Base-by-base conservation (phyloP, 2,888 invertebrate species). In the Drosophila mimica region DNA sequence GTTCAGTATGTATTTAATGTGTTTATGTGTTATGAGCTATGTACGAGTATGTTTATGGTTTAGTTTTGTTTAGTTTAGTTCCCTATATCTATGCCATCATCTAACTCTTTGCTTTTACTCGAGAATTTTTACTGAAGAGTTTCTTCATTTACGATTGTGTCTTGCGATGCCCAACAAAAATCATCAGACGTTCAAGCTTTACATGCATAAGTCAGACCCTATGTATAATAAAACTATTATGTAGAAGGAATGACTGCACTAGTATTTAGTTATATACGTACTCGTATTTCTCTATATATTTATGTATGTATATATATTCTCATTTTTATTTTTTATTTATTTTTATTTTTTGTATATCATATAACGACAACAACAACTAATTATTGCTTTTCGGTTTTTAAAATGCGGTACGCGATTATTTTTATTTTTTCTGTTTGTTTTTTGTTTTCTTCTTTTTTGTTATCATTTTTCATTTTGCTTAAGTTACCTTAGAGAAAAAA, bases 101-200 rank as follows among this genome's bases (percentile, higher is more conserved):
- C 58, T 60, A 66, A 58, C 57, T 76, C 40, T 58, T 62, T 77
- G 49, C 64, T 33, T 49, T 57, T 60, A 54, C 67, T 64, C 54
- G 30, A 56, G 51, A 25, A 25, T 25, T 78, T 65, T 60, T 63
- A 43, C 54, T 70, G 58, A 67, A 79, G 58, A 67, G 74, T 70
- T 67, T 54, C 76, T 75, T 81, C 87, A 69, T 54, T 71, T 88
- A 90, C 87, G 87, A 88, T 88, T 88, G 87, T 88, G 81, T 90
- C 89, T 86, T 88, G 87, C 87, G 90, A 90, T 86, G 90, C 68
- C 90, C 87, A 90, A 90, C 82, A 88, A 90, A 86, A 88, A 73
- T 76, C 82, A 88, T 81, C 76, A 79, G 90, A 86, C 90, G 86
- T 68, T 80, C 89, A 90, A 90, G 86, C 86, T 82, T 88, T 82